These are phyloP conservation scores for Hemitrygon akajei DNA, from an alignment of 2,797 vertebrate genomes.

Conservation along the genomic window DNA sequence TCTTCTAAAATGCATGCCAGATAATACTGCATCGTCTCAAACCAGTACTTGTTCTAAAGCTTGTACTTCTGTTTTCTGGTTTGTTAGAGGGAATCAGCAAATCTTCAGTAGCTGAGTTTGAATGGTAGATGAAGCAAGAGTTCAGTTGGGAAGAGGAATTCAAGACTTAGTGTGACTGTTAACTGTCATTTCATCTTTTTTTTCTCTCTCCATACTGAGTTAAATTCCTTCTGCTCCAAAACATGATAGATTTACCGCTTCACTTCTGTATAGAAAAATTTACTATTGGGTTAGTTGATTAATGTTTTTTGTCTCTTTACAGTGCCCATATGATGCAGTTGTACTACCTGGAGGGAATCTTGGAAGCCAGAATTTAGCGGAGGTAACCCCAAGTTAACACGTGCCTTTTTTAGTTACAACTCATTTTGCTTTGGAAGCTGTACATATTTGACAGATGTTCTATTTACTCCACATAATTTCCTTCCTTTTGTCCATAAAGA, in stretches of 20 bases:
- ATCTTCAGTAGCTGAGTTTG: not conserved
- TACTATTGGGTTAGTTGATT: not conserved
- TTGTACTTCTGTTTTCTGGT: not conserved
- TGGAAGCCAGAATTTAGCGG: slow-evolving; percentile 84
- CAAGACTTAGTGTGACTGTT: not conserved
- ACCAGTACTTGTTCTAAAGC: not conserved
- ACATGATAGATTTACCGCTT: not conserved
- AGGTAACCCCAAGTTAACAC: slow-evolving; percentile 61
- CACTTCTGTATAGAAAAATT: not conserved
- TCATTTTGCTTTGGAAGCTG: not conserved
- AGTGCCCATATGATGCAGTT: slow-evolving; percentile 92
- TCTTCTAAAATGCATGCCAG: not conserved
- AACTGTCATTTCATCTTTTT: not conserved
- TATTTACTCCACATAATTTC: not conserved
- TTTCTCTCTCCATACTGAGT: not conserved
- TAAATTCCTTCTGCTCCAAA: not conserved
- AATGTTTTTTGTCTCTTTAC: slow-evolving; percentile 38
- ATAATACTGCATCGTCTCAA: not conserved
- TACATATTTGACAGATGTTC: not conserved
- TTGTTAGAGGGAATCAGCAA: no score
- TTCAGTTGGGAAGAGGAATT: not conserved
- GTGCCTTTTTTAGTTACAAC: not conserved
- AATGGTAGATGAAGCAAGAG: not conserved
- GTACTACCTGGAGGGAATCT: slow-evolving; percentile 88
- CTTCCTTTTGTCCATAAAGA: not conserved